Conservation (phyloP, 23 tunicate genomes). For the Corella eumyota region DNA sequence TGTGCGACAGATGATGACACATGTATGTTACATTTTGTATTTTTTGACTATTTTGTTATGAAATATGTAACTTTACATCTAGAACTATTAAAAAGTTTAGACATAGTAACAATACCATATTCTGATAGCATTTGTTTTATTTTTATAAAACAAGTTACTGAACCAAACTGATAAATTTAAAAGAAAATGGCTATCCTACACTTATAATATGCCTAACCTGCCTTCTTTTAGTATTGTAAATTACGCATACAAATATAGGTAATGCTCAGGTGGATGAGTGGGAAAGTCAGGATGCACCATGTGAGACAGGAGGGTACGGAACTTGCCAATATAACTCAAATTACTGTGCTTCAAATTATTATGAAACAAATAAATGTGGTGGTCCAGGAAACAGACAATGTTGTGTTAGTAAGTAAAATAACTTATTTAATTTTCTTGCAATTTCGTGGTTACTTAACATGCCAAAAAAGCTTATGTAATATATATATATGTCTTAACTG, state of each 20-base stretch:
- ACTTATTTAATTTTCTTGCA: neutral
- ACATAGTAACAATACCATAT: no score
- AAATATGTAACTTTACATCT: no score
- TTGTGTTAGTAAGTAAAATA: slow-evolving; percentile 45
- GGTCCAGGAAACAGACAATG: slow-evolving; percentile 69
- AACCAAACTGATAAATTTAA: no score
- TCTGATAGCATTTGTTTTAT: no score
- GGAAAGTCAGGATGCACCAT: slow-evolving; percentile 38
- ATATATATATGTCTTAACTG: no score
- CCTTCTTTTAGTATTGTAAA: no score
- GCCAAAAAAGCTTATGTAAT: no score
- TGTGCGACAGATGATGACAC: slow-evolving; percentile 48
- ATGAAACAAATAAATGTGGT: slow-evolving; percentile 42
- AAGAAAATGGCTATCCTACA: no score
- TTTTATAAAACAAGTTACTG: no score
- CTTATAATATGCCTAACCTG: no score
- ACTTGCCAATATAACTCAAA: slow-evolving; percentile 65
- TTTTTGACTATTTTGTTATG: neutral
- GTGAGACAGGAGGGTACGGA: slow-evolving; percentile 44
- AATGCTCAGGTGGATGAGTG: slow-evolving; percentile 40
- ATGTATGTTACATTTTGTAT: slow-evolving; percentile 37
- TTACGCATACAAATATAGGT: no score
- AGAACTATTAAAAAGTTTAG: no score
- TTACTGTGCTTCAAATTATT: slow-evolving; percentile 33
- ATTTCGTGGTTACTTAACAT: neutral